Base-by-base conservation (phyloP, 1,140 invertebrate species). In the Drosophila albomicans region DNA sequence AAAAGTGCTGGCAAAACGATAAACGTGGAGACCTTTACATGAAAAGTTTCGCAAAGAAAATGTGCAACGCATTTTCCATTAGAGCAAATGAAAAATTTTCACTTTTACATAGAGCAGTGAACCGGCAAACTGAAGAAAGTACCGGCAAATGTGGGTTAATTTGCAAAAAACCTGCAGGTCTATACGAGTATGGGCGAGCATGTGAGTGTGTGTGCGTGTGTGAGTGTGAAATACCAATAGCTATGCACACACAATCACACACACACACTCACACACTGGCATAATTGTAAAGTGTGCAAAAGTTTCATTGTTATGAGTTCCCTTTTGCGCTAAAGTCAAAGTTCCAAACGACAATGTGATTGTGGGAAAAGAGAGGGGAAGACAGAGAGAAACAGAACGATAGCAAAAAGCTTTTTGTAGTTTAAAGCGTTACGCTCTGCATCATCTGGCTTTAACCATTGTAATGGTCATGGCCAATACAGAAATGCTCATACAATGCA, bases 291-390 rank as follows among this genome's bases (percentile, higher is more conserved):
- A 78, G 54, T 78, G 73, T 74, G 63, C 67, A 87, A 77, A 79
- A 87, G 65, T 84, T 88, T 77, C 84, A 88, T 87, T 86, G 84
- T 82, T 86, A 82, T 82, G 76, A 63, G 76, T 68, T 76, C 59
- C 63, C 69, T 68, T 68, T 63, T 58, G 49, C 68, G 61, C 41
- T 41, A 41, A 65, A 67, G 74, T 58, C 54, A 81, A 82, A 88
- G 70, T 81, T 87, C 32, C 16, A 20, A 74, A 7, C 49, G 49
- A 56, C 45, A 62, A 35, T 30, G n/a, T 7, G 32, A 32, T 15
- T 35, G 16, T n/a, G 54, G 16, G 35, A 16, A 2, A 10, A 43
- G 20, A 41, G 10, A 38, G 5, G 2, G 28, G 30, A 43, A 15
- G 38, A 49, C n/a, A 32, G 28, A 20, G 30, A 11, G 48, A 10